These are phyloP conservation scores for Microctenopoma steveboyesi DNA, from an alignment of 2,797 vertebrate genomes.

Conservation along the genomic window DNA sequence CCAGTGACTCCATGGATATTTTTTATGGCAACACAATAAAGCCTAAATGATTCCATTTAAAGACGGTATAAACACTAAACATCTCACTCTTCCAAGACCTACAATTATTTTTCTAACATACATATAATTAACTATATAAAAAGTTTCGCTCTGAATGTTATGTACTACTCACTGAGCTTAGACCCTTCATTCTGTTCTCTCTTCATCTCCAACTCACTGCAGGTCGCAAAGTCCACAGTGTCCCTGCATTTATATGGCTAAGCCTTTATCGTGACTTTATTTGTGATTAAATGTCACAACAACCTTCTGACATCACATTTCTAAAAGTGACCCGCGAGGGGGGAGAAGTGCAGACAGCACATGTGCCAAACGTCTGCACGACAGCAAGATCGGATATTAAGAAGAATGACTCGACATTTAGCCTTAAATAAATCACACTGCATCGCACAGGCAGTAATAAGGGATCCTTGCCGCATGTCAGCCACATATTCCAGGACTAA, in stretches of 20 bases:
- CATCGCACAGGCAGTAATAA: background rate
- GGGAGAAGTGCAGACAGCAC: conserved; percentile 17
- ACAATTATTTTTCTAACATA: background rate
- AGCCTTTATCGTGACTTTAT: conserved; percentile 8
- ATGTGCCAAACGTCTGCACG: conserved; percentile 3
- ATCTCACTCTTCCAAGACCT: background rate
- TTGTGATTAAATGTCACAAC: conserved; percentile 49
- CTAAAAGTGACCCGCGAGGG: conserved; percentile 25
- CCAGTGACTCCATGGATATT: background rate
- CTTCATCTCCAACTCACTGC: conserved; percentile 58
- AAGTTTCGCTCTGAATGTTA: conserved; percentile 8
- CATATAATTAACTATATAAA: conserved; percentile 2
- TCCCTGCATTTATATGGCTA: conserved; percentile 39
- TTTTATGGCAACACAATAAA: conserved; percentile 20
- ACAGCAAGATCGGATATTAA: background rate
- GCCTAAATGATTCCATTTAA: conserved; percentile 1
- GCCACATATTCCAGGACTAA: background rate
- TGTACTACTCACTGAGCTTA: conserved; percentile 65
- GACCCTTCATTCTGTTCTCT: conserved; percentile 38
- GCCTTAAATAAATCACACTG: background rate
- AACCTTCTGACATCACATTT: conserved; percentile 35
- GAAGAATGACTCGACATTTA: background rate
- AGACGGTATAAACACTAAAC: background rate
- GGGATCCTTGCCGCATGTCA: too few relatives aligned
- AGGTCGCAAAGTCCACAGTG: conserved; percentile 49